Percentiles rank a stretch among this genome's conserved stretches.
Conservation (phyloP, 2,113 vertebrate genomes). For the Epinephelus fuscoguttatus region DNA sequence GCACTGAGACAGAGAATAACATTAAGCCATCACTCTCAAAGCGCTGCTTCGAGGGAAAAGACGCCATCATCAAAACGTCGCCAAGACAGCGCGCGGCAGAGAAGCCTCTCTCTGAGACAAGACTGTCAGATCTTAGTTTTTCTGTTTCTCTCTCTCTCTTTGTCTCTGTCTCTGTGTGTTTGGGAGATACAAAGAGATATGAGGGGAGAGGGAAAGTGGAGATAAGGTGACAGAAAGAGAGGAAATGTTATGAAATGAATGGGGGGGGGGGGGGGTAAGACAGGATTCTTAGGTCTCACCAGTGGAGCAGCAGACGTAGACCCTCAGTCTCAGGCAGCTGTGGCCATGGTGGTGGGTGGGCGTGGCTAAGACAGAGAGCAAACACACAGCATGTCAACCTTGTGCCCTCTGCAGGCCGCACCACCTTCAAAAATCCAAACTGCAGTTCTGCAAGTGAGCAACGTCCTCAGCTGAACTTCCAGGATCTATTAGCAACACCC, state of each 20-base stretch:
- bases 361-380: constrained; percentile 85
- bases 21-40: constrained; percentile 62
- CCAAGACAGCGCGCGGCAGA: constrained; percentile 38
- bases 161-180: constrained; percentile 24
- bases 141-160: background rate
- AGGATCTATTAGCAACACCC: constrained; percentile 48
- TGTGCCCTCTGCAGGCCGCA: constrained; percentile 73
- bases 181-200: constrained; percentile 25
- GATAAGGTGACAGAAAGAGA: constrained; percentile 21
- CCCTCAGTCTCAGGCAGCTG: constrained; percentile 95
- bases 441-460: constrained; percentile 1
- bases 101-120: constrained; percentile 46
- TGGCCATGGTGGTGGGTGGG: constrained; percentile 93
- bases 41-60: constrained; percentile 49
- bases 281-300: constrained; percentile 84
- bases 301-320: constrained; percentile 95
- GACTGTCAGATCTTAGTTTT: constrained; percentile 53
- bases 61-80: constrained; percentile 51
- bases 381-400: constrained; percentile 58
- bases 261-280: background rate
- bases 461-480: constrained; percentile 51
- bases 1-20: constrained; percentile 52
- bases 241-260: background rate
- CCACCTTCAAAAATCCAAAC: constrained; percentile 8
- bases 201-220: constrained; percentile 4